phyloP scores from a whole-genome alignment of 2,888 invertebrate species.

The Tipula vernalis region DNA sequence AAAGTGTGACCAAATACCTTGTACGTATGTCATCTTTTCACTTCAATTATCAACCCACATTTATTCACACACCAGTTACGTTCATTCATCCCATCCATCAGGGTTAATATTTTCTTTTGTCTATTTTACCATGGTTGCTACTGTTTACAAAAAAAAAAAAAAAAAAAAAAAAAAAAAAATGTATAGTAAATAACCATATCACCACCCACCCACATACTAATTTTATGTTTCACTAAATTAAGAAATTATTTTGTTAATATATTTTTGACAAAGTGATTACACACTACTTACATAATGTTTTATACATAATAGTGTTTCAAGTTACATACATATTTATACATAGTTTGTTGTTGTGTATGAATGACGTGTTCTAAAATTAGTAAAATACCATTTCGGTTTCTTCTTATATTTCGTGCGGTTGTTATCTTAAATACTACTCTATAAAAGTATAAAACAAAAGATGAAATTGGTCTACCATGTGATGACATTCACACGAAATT shows the following conservation, averaged over 20 bases:
- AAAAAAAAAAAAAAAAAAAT: not conserved
- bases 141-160: too few species aligned
- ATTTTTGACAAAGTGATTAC: not conserved
- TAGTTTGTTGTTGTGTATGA: not conserved
- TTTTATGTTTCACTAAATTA: not conserved
- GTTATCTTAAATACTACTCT: not conserved
- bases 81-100: not conserved
- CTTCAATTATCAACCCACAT: not conserved
- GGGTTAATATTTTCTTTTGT: not conserved
- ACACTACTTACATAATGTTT: not conserved
- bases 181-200: not conserved
- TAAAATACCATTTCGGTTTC: not conserved
- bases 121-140: not conserved
- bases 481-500: not conserved
- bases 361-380: not conserved
- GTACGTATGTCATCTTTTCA: not conserved
- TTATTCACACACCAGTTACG: not conserved
- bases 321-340: not conserved
- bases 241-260: not conserved
- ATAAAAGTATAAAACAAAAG: not conserved
- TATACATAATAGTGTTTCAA: not conserved
- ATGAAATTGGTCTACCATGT: not conserved
- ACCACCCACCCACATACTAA: not conserved
- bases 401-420: not conserved
- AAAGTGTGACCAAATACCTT: not conserved